Percentiles rank a stretch among this genome's conserved stretches.
Evolutionary conservation across 2,888 invertebrate genomes (phyloP).

Genomic region (Nemotelus pantherinus): DNA sequence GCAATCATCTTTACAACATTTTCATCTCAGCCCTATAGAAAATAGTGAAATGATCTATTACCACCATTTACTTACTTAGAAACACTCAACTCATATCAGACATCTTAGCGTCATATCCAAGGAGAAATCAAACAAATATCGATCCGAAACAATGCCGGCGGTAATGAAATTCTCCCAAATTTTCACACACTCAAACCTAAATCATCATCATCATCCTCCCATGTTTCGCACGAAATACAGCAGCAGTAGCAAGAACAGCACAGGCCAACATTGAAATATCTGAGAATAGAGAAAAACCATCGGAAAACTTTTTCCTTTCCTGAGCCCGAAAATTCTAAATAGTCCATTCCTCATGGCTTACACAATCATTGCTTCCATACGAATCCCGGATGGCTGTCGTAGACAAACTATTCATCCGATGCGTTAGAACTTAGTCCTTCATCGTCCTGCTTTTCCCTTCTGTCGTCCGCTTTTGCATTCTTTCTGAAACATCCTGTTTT

Average conservation of each 20-base stretch:
- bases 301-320: slow-evolving; percentile 21
- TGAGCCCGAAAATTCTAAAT: slow-evolving; percentile 24
- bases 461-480: not conserved
- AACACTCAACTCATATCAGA: too few relatives aligned
- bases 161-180: slow-evolving; percentile 21
- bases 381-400: not conserved
- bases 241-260: not conserved
- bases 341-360: slow-evolving; percentile 15
- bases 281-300: slow-evolving; percentile 27
- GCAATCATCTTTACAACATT: too few relatives aligned
- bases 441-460: not conserved
- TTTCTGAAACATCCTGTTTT: not conserved
- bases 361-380: not conserved
- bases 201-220: too few relatives aligned
- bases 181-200: not conserved
- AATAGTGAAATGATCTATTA: too few relatives aligned
- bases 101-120: not conserved
- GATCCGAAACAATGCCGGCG: slow-evolving; percentile 2
- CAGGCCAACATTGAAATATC: slow-evolving; percentile 14
- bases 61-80: too few relatives aligned
- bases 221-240: too few relatives aligned
- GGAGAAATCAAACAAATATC: slow-evolving; percentile 25
- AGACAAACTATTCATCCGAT: slow-evolving; percentile 28
- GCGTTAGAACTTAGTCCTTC: not conserved
- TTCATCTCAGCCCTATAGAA: too few relatives aligned